A percentile compares a stretch with the other conserved stretches of the same genome.
Evolutionary conservation across 53 echinoderm and acorn worm genomes (phyloP).

Genomic region (Pentamera pediparva): DNA sequence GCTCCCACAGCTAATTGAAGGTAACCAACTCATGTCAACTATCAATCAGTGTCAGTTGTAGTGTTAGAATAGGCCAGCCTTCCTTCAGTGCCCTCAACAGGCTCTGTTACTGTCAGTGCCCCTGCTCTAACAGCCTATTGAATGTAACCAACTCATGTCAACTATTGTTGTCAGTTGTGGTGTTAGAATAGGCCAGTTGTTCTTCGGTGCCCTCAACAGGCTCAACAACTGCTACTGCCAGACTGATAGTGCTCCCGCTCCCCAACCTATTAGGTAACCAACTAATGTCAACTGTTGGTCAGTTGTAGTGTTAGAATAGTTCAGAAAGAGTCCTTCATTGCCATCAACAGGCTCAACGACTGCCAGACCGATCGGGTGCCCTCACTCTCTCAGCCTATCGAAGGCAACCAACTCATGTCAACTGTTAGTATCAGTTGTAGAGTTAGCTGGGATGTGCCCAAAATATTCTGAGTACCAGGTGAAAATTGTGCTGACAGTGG

Average conservation of each 20-base stretch:
- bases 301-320: too few relatives aligned
- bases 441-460: too few relatives aligned
- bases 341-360: constrained; percentile 50
- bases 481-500: too few relatives aligned
- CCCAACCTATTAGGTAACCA: too few relatives aligned
- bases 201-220: constrained; percentile 60
- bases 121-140: constrained; percentile 69
- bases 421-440: not conserved
- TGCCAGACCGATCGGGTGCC: constrained; percentile 58
- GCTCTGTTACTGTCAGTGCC: constrained; percentile 60
- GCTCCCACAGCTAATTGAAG: constrained; percentile 75
- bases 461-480: too few relatives aligned
- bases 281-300: too few relatives aligned
- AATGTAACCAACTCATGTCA: constrained; percentile 40
- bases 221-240: constrained; percentile 63
- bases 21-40: constrained; percentile 13
- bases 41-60: not conserved
- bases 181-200: constrained; percentile 69
- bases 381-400: constrained; percentile 75
- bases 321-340: constrained; percentile 65
- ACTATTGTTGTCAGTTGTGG: too few relatives aligned
- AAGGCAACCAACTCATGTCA: constrained; percentile 41
- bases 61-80: not conserved
- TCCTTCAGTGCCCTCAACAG: constrained; percentile 58
- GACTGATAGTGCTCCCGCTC: too few relatives aligned